Evolutionary conservation across 1,140 invertebrate genomes (phyloP).

Genomic region (Acromyrmex charruanus): DNA sequence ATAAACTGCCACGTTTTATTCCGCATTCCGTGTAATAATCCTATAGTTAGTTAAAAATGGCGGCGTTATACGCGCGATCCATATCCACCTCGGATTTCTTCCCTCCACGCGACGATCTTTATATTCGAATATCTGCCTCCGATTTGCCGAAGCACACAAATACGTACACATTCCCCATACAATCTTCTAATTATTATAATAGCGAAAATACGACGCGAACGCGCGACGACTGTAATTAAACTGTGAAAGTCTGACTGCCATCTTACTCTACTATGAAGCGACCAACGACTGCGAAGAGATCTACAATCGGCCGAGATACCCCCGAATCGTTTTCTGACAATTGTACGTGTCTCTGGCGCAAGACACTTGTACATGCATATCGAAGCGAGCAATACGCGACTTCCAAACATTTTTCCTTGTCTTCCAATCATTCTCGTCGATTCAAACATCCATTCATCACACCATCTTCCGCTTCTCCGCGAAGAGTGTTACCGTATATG

Average conservation of each 20-base stretch:
- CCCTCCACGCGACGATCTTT: slow-evolving; percentile 13
- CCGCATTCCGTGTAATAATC: slow-evolving; percentile 49
- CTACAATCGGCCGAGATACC: slow-evolving; percentile 3
- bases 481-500: slow-evolving; percentile 28
- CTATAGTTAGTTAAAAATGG: slow-evolving; percentile 44
- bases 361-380: slow-evolving; percentile 60
- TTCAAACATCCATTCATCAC: slow-evolving; percentile 6
- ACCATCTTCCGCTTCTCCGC: slow-evolving; percentile 10
- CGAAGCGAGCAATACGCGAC: slow-evolving; percentile 70
- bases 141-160: slow-evolving; percentile 5
- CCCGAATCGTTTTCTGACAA: slow-evolving; percentile 40
- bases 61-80: slow-evolving; percentile 44
- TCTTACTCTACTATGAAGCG: slow-evolving; percentile 39
- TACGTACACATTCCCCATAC: not conserved
- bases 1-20: slow-evolving; percentile 47
- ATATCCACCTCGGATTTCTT: slow-evolving; percentile 43
- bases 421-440: slow-evolving; percentile 67
- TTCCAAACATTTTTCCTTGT: slow-evolving; percentile 65
- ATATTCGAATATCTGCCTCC: not conserved
- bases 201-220: slow-evolving; percentile 34
- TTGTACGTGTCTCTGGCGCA: slow-evolving; percentile 15
- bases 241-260: slow-evolving; percentile 50
- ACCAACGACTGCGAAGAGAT: slow-evolving; percentile 43
- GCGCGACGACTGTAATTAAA: slow-evolving; percentile 38
- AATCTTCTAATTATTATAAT: slow-evolving; percentile 32